These are phyloP conservation scores for Crossocerus cetratus DNA, from an alignment of 2,888 invertebrate species.

Conservation along the genomic window DNA sequence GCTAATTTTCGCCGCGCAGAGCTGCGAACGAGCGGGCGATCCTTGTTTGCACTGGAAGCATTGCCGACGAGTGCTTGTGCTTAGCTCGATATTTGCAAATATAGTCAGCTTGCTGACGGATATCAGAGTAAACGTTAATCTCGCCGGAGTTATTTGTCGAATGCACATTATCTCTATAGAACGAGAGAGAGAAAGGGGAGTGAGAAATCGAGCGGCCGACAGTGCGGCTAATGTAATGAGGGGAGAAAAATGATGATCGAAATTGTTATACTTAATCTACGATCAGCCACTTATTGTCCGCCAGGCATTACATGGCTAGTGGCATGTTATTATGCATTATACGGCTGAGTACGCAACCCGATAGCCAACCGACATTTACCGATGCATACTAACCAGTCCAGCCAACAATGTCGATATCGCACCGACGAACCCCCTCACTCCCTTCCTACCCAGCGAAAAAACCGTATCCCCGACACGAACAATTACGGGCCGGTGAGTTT, in stretches of 20 bases:
- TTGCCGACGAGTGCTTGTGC: background rate
- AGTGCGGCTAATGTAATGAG: too few relatives aligned
- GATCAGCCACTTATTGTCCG: constrained; percentile 12
- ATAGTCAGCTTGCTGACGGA: constrained; percentile 1
- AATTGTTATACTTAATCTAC: constrained; percentile 24
- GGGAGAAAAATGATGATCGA: constrained; percentile 21
- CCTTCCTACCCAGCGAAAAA: too few relatives aligned
- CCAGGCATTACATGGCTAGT: background rate
- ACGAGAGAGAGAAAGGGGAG: too few relatives aligned
- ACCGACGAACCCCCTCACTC: too few relatives aligned
- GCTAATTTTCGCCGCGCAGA: constrained; percentile 10
- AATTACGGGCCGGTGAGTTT: too few relatives aligned
- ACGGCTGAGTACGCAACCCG: constrained; percentile 14
- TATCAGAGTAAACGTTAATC: background rate
- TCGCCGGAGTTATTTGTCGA: too few relatives aligned
- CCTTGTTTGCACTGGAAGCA: background rate
- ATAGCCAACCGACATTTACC: constrained; percentile 10
- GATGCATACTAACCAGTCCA: constrained; percentile 4
- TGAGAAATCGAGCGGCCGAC: too few relatives aligned
- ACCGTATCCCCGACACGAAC: too few relatives aligned
- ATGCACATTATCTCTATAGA: too few relatives aligned
- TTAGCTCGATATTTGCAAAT: too few relatives aligned
- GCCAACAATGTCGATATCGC: too few relatives aligned
- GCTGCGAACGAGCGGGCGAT: background rate
- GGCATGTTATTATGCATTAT: constrained; percentile 25